These are phyloP conservation scores for Paradisaea rubra DNA, from an alignment of 2,113 vertebrate genomes.

Conservation along the genomic window DNA sequence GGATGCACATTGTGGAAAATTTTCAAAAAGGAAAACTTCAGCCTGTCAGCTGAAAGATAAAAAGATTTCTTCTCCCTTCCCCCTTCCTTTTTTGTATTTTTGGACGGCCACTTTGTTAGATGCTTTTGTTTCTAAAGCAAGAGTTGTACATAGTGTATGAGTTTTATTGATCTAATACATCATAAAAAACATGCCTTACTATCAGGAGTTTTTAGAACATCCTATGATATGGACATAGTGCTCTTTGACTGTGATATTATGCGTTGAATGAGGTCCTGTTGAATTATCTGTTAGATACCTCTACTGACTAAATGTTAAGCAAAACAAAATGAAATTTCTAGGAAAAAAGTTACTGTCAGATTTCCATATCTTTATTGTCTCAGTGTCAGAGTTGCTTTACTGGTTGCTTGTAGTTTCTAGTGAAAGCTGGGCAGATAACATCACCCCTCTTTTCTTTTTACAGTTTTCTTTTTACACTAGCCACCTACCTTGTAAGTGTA, in stretches of 20 bases:
- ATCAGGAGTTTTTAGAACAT: background rate
- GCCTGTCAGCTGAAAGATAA: background rate
- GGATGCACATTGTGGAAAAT: constrained; percentile 6
- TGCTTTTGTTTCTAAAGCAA: background rate
- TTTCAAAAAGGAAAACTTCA: background rate
- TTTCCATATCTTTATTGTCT: background rate
- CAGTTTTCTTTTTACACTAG: background rate
- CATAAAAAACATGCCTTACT: background rate
- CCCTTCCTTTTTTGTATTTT: background rate
- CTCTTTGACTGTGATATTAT: background rate
- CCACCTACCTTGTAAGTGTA: background rate
- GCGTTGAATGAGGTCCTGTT: background rate
- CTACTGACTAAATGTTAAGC: background rate
- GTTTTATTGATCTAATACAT: background rate
- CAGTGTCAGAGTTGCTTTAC: background rate
- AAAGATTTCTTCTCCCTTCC: background rate
- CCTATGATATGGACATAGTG: background rate
- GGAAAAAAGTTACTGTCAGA: background rate
- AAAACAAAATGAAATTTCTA: background rate
- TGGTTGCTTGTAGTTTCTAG: background rate
- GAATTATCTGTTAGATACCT: background rate
- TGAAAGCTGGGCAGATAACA: background rate
- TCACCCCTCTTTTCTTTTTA: background rate
- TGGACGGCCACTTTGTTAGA: background rate
- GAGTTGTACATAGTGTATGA: background rate